A percentile compares a stretch with the other conserved stretches of the same genome.
These are phyloP conservation scores for Mimumesa dahlbomi DNA, from an alignment of 2,888 invertebrate genomes.

Conservation along the genomic window DNA sequence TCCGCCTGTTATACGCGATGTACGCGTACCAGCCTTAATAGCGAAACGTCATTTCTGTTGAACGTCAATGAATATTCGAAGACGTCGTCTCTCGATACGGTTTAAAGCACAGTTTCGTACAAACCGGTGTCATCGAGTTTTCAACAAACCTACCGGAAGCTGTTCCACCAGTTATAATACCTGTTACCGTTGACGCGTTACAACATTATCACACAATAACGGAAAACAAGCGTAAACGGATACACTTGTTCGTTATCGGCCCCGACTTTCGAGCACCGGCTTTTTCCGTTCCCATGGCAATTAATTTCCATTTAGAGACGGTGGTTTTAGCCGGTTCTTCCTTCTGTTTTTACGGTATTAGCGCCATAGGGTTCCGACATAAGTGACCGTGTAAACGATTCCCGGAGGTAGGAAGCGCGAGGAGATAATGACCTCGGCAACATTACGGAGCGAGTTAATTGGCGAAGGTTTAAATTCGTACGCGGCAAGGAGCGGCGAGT, in stretches of 20 bases:
- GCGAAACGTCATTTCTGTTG: constrained; percentile 4
- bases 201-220: no score
- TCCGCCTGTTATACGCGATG: constrained; percentile 22
- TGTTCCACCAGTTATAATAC: no score
- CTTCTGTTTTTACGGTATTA: constrained; percentile 15
- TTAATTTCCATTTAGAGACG: constrained; percentile 16
- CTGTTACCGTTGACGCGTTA: no score
- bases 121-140: no score
- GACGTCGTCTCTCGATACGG: no score
- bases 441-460: constrained; percentile 52
- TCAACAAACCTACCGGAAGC: no score
- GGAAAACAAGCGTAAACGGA: no score
- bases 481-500: background rate
- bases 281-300: constrained; percentile 1
- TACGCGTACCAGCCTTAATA: constrained; percentile 4
- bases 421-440: constrained; percentile 45
- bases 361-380: constrained; percentile 11
- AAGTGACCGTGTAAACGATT: constrained; percentile 51
- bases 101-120: no score
- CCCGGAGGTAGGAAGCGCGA: constrained; percentile 17
- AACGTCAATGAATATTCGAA: constrained; percentile 13
- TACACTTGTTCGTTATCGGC: no score
- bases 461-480: constrained; percentile 45
- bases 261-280: no score
- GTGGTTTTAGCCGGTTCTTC: constrained; percentile 4